Conservation (phyloP, 2,888 invertebrate species). For the Belgica antarctica region DNA sequence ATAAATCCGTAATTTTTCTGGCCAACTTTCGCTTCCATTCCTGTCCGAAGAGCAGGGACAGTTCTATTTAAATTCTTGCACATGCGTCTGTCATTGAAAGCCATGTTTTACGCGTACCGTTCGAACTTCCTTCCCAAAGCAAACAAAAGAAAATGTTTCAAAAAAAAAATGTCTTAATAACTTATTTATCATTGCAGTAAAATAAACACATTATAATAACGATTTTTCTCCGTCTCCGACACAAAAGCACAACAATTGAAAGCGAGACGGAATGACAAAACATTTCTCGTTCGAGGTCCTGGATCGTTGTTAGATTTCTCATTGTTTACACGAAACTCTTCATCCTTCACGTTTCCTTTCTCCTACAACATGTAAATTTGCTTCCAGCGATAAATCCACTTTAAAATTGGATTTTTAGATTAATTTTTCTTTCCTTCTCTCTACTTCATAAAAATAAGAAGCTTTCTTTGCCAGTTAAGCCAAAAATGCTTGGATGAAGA, state of each 20-base stretch:
- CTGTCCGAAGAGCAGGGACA: too few species aligned
- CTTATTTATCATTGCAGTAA: background rate
- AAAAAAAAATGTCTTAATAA: background rate
- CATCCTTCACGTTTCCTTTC: background rate
- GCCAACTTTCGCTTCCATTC: background rate
- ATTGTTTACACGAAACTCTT: too few species aligned
- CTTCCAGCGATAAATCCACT: slow-evolving; percentile 40
- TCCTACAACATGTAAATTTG: slow-evolving; percentile 25
- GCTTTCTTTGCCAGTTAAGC: background rate
- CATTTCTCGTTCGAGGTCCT: background rate
- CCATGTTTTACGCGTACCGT: slow-evolving; percentile 28
- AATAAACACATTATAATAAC: background rate
- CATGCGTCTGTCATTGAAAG: slow-evolving; percentile 24
- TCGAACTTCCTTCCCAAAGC: slow-evolving; percentile 42
- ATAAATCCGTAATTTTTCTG: background rate
- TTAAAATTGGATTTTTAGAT: slow-evolving; percentile 41
- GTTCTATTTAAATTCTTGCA: too few species aligned
- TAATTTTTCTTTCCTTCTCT: slow-evolving; percentile 16
- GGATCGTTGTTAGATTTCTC: too few species aligned
- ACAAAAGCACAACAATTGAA: slow-evolving; percentile 29
- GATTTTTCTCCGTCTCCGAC: background rate
- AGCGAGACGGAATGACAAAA: slow-evolving; percentile 1
- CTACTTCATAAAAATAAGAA: background rate
- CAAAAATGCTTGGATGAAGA: background rate
- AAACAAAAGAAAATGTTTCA: background rate